These are phyloP conservation scores for Matsumyia berberina DNA, from an alignment of 2,888 invertebrate species.

Conservation along the genomic window DNA sequence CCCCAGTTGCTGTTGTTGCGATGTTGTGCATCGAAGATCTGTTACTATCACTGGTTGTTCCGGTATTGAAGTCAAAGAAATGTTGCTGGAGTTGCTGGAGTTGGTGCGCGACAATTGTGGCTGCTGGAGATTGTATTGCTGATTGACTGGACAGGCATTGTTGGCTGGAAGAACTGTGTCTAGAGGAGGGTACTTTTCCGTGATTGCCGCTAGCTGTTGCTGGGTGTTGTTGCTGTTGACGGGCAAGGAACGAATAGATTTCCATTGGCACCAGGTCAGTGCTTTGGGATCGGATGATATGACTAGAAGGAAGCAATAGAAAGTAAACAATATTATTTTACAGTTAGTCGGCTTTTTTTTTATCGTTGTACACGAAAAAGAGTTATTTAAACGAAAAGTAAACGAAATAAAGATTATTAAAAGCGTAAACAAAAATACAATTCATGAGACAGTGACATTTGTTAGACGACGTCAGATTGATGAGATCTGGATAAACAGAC, in stretches of 20 bases:
- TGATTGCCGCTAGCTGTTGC: constrained; percentile 46
- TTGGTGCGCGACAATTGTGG: constrained; percentile 73
- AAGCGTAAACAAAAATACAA: constrained; percentile 30
- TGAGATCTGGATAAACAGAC: neutral
- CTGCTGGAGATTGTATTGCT: constrained; percentile 79
- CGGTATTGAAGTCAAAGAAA: constrained; percentile 71
- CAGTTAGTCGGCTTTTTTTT: neutral
- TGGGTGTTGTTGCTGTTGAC: constrained; percentile 71
- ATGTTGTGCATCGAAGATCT: constrained; percentile 65
- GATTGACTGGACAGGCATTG: constrained; percentile 79
- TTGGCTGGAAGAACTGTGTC: constrained; percentile 80
- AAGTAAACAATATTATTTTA: constrained; percentile 30
- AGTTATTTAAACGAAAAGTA: constrained; percentile 6
- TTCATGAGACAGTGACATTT: constrained; percentile 46
- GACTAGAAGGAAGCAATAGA: constrained; percentile 77
- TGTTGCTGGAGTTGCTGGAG: constrained; percentile 76
- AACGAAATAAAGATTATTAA: constrained; percentile 17
- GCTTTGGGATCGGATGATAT: constrained; percentile 82
- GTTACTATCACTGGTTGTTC: constrained; percentile 60
- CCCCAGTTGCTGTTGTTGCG: constrained; percentile 52
- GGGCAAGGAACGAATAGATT: constrained; percentile 79
- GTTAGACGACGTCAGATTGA: constrained; percentile 48
- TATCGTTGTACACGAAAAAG: neutral
- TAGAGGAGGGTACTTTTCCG: constrained; percentile 79
- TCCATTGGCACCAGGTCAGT: constrained; percentile 81